Conservation (phyloP, 2,888 invertebrate genomes). For the Hirudinaria manillensis region DNA sequence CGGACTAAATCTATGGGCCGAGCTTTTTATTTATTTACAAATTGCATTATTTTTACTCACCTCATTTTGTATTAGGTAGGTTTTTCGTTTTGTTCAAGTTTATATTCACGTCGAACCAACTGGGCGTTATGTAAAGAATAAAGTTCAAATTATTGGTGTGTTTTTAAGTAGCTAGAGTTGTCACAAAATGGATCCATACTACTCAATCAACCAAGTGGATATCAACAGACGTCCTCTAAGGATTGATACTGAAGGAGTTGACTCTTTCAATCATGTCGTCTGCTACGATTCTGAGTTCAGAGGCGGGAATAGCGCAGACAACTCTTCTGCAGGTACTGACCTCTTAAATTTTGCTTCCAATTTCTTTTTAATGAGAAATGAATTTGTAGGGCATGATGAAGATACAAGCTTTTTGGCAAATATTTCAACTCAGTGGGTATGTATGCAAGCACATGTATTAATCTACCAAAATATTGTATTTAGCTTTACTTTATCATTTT, state of each 20-base stretch:
- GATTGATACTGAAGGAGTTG: slow-evolving; percentile 40
- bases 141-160: no score
- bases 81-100: no score
- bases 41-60: no score
- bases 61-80: no score
- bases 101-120: no score
- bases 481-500: neutral
- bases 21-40: no score
- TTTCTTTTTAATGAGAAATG: neutral
- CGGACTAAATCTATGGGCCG: no score
- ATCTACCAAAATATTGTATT: neutral
- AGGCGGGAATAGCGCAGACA: neutral
- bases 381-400: neutral
- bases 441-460: neutral
- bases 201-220: slow-evolving; percentile 49
- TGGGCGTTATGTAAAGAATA: no score
- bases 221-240: slow-evolving; percentile 40
- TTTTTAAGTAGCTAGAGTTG: no score
- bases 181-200: slow-evolving; percentile 49
- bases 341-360: neutral
- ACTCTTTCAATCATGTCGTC: slow-evolving; percentile 49
- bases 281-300: slow-evolving; percentile 46
- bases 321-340: no score
- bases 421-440: neutral
- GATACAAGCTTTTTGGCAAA: neutral